Conservation (phyloP, 64 coral and sea anemone species). For the Trachythela sp. region DNA sequence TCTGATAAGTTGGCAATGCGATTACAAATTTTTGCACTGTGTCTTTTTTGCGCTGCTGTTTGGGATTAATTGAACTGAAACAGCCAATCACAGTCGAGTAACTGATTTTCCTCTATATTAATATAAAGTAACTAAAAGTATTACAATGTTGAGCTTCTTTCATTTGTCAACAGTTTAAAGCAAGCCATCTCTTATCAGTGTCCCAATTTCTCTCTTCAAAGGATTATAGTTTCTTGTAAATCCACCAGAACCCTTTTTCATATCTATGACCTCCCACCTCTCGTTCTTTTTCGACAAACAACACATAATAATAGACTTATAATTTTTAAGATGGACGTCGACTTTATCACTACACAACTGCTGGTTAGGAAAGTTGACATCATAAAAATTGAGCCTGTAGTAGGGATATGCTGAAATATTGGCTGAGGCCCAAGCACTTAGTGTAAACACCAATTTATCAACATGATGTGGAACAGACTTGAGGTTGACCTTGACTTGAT, state of each 20-base stretch:
- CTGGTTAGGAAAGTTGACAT: background rate
- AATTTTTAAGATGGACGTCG: background rate
- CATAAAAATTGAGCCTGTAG: background rate
- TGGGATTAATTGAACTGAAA: too few species aligned
- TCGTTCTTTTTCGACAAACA: background rate
- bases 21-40: too few species aligned
- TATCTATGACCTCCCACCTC: background rate
- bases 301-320: background rate
- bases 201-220: background rate
- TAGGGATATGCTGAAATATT: background rate
- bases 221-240: background rate
- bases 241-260: background rate
- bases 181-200: background rate
- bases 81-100: too few species aligned
- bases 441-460: conserved; percentile 7
- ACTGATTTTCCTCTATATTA: too few species aligned
- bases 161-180: too few species aligned
- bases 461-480: background rate
- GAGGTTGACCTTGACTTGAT: background rate
- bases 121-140: too few species aligned
- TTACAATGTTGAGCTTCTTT: too few species aligned
- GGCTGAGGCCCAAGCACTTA: background rate
- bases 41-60: too few species aligned
- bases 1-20: too few species aligned
- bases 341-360: background rate